Evolutionary conservation across 2,888 invertebrate genomes (phyloP), one percentile per base, ranked within the genome.

Genomic region (Nomada flava): DNA sequence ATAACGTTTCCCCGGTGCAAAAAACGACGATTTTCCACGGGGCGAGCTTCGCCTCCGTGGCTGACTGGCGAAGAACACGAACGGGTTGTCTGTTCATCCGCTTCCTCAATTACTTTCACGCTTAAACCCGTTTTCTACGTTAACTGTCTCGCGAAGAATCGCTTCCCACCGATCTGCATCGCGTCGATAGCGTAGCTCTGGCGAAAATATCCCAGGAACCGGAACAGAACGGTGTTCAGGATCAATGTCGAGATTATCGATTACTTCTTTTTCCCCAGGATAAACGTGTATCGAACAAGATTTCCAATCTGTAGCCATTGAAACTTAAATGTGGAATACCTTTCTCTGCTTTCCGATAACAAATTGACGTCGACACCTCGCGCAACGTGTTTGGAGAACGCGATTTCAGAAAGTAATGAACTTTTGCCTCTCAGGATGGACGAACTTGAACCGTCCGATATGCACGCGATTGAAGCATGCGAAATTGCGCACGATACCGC

Each of bases 21-120:
- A 62, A 84, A 69, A 36, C 47, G 29, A 42, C 74, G 65, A 87
- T 84, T 86, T 86, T 86, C 80, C 87, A 74, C 65, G 72, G 60
- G 68, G 67, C 42, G 53, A 70, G 55, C 74, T 65, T 68, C 69
- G 76, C 77, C 7, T 65, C 86, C 73, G 75, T 50, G 20, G 15
- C 36, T 71, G 73, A 67, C 20, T 50, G 62, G 50, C 82, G 63
- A 59, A 64, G 80, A 77, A 76, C 70, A 79, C 81, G 78, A 73
- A 71, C 73, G 63, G 77, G 70, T 76, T 79, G 77, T 77, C 80
- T 73, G 83, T 80, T 84, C 89, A 82, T 86, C 89, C 84, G 85
- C 88, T 88, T 88, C 88, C 90, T 90, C 91, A 87, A 91, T 91
- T 90, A 91, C 91, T 91, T 91, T 91, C 91, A 90, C 90, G 88